These are phyloP conservation scores for Lophochroa leadbeateri DNA, from an alignment of 2,113 vertebrate species.

Conservation along the genomic window DNA sequence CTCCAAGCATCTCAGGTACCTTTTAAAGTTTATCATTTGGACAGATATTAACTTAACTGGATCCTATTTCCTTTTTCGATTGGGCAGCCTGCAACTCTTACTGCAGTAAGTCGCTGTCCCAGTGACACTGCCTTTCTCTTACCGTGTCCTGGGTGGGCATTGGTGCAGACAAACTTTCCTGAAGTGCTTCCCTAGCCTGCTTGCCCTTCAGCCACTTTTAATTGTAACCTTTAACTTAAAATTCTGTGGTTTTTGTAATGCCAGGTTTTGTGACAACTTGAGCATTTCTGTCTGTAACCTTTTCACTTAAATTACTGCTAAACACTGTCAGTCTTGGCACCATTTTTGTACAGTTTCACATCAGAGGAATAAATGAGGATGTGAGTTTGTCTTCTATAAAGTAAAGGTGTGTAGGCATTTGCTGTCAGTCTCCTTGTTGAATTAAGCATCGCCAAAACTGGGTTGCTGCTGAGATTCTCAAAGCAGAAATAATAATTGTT, in stretches of 20 bases:
- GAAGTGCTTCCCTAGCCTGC: background rate
- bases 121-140: background rate
- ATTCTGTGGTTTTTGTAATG: background rate
- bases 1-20: background rate
- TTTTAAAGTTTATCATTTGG: background rate
- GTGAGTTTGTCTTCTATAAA: background rate
- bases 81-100: background rate
- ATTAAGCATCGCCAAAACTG: background rate
- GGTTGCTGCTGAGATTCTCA: constrained; percentile 30
- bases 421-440: constrained; percentile 18
- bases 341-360: constrained; percentile 24
- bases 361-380: constrained; percentile 54
- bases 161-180: background rate
- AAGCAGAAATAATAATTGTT: constrained; percentile 36
- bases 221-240: background rate
- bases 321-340: constrained; percentile 50
- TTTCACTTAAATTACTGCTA: constrained; percentile 34
- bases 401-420: constrained; percentile 40
- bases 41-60: background rate
- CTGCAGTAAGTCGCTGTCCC: background rate
- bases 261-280: constrained; percentile 43
- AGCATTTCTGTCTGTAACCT: constrained; percentile 35
- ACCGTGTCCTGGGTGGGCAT: background rate
- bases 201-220: background rate
- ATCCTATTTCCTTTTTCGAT: background rate